These are phyloP conservation scores for Bedellia somnulentella DNA, from an alignment of 2,888 invertebrate species.

Conservation along the genomic window DNA sequence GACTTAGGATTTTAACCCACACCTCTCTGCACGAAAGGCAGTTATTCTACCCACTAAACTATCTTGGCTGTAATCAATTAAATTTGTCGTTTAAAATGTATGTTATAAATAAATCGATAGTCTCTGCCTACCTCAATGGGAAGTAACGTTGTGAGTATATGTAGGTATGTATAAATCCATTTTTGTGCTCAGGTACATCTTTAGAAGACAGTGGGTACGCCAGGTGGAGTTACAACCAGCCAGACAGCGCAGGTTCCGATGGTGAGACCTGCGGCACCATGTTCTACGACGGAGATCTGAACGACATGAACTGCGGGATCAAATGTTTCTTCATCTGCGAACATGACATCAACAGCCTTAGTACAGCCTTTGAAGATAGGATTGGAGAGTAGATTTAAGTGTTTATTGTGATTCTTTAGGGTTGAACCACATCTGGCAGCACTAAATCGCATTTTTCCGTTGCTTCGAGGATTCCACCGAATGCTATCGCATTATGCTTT, in stretches of 20 bases:
- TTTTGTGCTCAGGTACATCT: conserved; percentile 15
- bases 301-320: conserved; percentile 24
- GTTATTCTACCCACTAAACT: too few relatives aligned
- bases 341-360: conserved; percentile 20
- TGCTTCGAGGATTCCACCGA: too few relatives aligned
- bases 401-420: conserved; percentile 1
- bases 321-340: conserved; percentile 36
- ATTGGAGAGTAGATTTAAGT: conserved; percentile 9
- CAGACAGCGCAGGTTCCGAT: conserved; percentile 26
- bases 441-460: not conserved
- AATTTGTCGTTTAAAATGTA: too few relatives aligned
- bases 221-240: conserved; percentile 27
- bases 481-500: too few relatives aligned
- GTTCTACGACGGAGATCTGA: conserved; percentile 29
- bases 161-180: too few relatives aligned
- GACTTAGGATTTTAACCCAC: too few relatives aligned
- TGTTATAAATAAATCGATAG: too few relatives aligned
- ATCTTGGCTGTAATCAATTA: too few relatives aligned
- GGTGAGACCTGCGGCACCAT: conserved; percentile 32
- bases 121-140: too few relatives aligned
- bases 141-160: too few relatives aligned
- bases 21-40: too few relatives aligned
- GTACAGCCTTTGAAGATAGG: conserved; percentile 11
- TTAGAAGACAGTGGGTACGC: conserved; percentile 25
- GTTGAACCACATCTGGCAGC: not conserved